Evolutionary conservation across 2,113 vertebrate species (phyloP).

Genomic region (Ornithorhynchus anatinus): DNA sequence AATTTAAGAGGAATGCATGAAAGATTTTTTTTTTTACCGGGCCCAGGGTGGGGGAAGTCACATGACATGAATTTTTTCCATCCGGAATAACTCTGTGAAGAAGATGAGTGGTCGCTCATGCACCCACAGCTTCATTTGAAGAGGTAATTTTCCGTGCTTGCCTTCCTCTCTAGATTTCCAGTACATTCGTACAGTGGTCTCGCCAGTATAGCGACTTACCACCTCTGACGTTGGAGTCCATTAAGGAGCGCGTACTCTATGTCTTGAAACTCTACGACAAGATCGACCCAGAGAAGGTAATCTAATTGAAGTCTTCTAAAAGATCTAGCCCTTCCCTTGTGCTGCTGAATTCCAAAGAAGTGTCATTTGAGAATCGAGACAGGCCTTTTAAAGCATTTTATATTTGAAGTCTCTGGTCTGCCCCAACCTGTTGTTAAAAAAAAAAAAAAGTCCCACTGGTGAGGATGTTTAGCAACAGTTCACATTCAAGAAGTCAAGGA

Average conservation of each 20-base stretch:
- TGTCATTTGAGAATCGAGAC: no score
- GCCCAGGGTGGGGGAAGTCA: no score
- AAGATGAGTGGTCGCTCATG: background rate
- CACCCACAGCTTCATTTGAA: background rate
- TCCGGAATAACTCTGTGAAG: background rate
- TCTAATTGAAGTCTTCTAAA: background rate
- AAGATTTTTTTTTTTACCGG: no score
- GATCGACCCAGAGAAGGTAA: conserved; percentile 90
- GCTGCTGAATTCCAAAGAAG: background rate
- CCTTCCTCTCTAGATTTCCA: conserved; percentile 58
- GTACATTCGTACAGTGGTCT: conserved; percentile 47
- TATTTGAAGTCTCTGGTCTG: no score
- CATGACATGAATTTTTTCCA: background rate
- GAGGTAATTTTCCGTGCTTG: background rate
- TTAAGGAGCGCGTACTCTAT: conserved; percentile 89
- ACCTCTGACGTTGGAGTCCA: conserved; percentile 83
- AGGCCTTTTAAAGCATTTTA: no score
- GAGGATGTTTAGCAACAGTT: no score
- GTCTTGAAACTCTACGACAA: conserved; percentile 96
- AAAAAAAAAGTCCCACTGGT: no score
- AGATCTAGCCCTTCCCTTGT: background rate
- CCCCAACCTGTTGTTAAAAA: no score
- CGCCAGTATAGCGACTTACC: conserved; percentile 83
- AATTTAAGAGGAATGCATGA: no score
- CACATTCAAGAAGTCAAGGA: no score